Base-by-base conservation (phyloP, 1,140 invertebrate species). In the Tetragonula clypearis region DNA sequence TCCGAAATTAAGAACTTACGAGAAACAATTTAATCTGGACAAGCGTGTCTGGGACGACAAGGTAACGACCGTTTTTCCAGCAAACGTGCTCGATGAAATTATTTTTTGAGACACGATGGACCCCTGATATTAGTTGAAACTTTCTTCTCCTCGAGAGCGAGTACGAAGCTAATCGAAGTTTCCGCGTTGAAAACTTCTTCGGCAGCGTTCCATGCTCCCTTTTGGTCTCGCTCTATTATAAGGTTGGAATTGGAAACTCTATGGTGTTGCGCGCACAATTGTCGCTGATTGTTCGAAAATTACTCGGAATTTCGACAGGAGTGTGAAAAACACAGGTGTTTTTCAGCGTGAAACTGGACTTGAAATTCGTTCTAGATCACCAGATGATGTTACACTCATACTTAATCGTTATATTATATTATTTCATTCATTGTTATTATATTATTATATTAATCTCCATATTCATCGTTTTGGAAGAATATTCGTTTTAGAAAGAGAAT, bases 121-220 rank as follows among this genome's bases (percentile, higher is more conserved):
- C 56, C 58, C 71, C 26, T 49, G 80, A 82, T 82, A 82, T 82
- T 82, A 75, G 80, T 35, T 66, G 49, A 75, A 30, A 82, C 41
- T 82, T 82, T 82, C 58, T 75, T 75, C 58, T 23, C 5, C 35
- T 35, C 41, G 55, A 8, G 41, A 8, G 26, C 58, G 21, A 75
- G 21, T 55, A 49, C 21, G 30, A 66, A 74, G 71, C 21, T 82
- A 82, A 75, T 82, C 80, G 71, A 82, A 82, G 26, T 66, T 75
- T 75, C 49, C 58, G 3, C 56, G 56, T 55, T 66, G n/a, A 62
- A 30, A 53, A 60, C n/a, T 65, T 62, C 14, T 35, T 35, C 21
- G 15, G 1, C 14, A 0, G 12, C 41, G 41, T 21, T 30, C 30
- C 30, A 30, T n/a, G 6, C 21, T 56, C 55, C 49, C 30, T 19